Evolutionary conservation across 92 coral and sea anemone genomes (phyloP), one percentile per base, ranked within the genome.

Genomic region (Ricordea florida): DNA sequence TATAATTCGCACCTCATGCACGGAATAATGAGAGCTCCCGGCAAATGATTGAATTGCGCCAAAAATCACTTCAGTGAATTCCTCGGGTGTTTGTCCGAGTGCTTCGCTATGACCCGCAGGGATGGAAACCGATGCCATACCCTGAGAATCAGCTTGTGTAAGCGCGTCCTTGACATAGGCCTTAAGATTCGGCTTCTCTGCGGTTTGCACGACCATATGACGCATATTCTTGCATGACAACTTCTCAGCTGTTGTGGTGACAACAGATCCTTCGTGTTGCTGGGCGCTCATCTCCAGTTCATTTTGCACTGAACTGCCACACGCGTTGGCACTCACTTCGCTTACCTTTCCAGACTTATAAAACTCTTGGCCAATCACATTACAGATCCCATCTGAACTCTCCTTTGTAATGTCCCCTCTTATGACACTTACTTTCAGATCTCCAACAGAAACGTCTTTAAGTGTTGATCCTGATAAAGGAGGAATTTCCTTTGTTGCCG

Each of bases 71-170:
- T 36, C 24, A 0, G 76, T 63, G 0, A 63, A 69, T 7, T 52
- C 63, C n/a, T 69, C 76, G 18, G 64, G 46, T 24, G 64, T 22
- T 15, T 22, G 21, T 2, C 76, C 76, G 38, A 69, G 29, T 37
- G 62, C 52, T 35, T 63, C 76, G 27, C 63, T 69, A 10, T 63
- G 62, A 69, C 51, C 64, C 37, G 76, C 76, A 36, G 76, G 76
- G 40, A 69, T 69, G 31, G 76, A 69, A 28, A 69, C 48, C 6
- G 76, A 69, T 6, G 1, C n/a, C 52, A 69, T 51, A 6, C 64
- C 51, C 10, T 4, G 14, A 3, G 76, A 24, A 52, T 69, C 76
- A 17, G 23, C 76, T 3, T 36, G 25, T 25, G 25, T 69, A 10
- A 69, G 41, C 25, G 76, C 76, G 38, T 69, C 55, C 37, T 69